Evolutionary conservation across 1,140 invertebrate species (phyloP), one percentile per base, ranked within the genome.

Genomic region (Bactericera cockerelli): DNA sequence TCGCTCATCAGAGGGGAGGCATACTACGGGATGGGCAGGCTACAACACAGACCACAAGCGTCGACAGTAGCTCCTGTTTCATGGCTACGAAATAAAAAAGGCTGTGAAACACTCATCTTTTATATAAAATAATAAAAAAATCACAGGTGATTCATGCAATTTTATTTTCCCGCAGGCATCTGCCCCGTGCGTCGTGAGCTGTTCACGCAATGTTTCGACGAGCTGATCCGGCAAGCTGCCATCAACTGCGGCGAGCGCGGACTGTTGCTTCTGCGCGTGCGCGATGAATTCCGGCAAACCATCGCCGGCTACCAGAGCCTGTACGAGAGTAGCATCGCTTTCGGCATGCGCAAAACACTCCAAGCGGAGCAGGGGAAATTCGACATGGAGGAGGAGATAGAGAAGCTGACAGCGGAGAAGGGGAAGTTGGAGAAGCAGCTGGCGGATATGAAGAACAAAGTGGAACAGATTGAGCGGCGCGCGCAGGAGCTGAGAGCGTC

Each of bases 221-320:
- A 77, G 69, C 66, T 74, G 31, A 74, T 74, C 61, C 65, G 72
- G 65, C 70, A 59, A 13, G 22, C 42, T 31, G 22, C 55, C 22
- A 90, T 99, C 13, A 98, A 96, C 71, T 98, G 96, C 70, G 87
- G 89, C 0, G 95, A 99, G 75, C 78, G 94, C 63, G 96, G 96
- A n/a, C 74, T 98, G 6, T 72, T 99, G 1, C 73, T 99, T 13
- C 72, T 98, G 22, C 77, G 94, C 66, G 86, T 98, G 0, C 76
- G 95, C 22, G 93, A 99, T 72, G 95, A 99, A 77, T 84, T 98
- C 56, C 77, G 84, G 61, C 96, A 98, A 84, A 97, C 94, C 0
- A 86, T 98, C 68, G 84, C 91, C 65, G 92, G 94, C 1, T 98
- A 96, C 68, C 82, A 83, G 79, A 89, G 89, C 0, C 76, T 99